A percentile compares a stretch with the other conserved stretches of the same genome.
Evolutionary conservation across 2,888 invertebrate species (phyloP).

Genomic region (Abscondita cerata): DNA sequence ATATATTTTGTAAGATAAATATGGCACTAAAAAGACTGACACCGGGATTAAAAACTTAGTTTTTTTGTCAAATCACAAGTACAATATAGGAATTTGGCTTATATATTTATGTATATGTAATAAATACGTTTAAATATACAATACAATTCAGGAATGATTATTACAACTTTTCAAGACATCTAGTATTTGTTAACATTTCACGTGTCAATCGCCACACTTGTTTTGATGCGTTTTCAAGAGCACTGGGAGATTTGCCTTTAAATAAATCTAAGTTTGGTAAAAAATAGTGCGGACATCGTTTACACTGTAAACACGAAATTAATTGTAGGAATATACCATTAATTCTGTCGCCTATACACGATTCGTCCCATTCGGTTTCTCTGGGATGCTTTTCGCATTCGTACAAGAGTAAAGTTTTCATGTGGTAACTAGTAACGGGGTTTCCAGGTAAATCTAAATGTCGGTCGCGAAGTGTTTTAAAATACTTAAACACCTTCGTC

Average conservation of each 20-base stretch:
- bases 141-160: slow-evolving; percentile 39
- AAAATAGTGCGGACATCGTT: slow-evolving; percentile 85
- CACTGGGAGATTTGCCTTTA: slow-evolving; percentile 77
- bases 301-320: slow-evolving; percentile 84
- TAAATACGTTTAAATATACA: slow-evolving; percentile 12
- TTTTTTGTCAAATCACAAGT: slow-evolving; percentile 14
- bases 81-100: slow-evolving; percentile 22
- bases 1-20: slow-evolving; percentile 7
- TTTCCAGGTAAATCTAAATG: slow-evolving; percentile 79
- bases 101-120: no score
- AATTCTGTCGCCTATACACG: slow-evolving; percentile 77
- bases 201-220: slow-evolving; percentile 82
- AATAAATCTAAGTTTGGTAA: slow-evolving; percentile 83
- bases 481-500: slow-evolving; percentile 77
- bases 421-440: slow-evolving; percentile 79
- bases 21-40: slow-evolving; percentile 29
- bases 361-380: slow-evolving; percentile 84
- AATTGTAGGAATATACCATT: slow-evolving; percentile 84
- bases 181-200: slow-evolving; percentile 79
- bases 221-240: slow-evolving; percentile 81
- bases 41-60: slow-evolving; percentile 13
- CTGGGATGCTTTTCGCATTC: slow-evolving; percentile 88
- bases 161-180: slow-evolving; percentile 79
- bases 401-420: slow-evolving; percentile 78
- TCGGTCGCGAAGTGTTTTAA: slow-evolving; percentile 78